Conservation (phyloP, 53 echinoderm and acorn worm species). For the Glandiceps talaboti region DNA sequence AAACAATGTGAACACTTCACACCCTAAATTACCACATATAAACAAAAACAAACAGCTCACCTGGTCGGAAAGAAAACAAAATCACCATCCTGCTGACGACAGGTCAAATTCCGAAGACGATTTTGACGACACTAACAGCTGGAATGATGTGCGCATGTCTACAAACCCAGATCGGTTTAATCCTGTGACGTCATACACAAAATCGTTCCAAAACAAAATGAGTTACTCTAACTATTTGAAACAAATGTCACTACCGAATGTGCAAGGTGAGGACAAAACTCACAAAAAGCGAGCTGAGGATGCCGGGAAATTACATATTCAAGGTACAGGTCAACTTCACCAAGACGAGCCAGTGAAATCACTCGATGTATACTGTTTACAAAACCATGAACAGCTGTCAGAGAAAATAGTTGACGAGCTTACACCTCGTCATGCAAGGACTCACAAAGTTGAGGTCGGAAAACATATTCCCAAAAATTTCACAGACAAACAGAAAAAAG, state of each 20-base stretch:
- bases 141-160: background rate
- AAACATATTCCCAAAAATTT: slow-evolving; percentile 47
- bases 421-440: background rate
- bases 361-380: background rate
- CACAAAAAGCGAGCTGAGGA: background rate
- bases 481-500: slow-evolving; percentile 29
- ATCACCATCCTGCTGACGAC: background rate
- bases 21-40: background rate
- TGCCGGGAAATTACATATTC: background rate
- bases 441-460: slow-evolving; percentile 5
- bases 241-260: background rate
- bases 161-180: background rate
- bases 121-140: background rate
- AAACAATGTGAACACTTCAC: background rate
- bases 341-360: background rate
- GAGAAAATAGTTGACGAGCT: background rate
- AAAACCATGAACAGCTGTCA: background rate
- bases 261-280: too few relatives aligned
- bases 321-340: background rate
- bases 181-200: background rate
- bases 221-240: background rate
- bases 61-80: background rate
- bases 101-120: background rate
- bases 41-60: background rate
- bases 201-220: background rate